Percentiles rank a stretch among this genome's conserved stretches.
These are phyloP conservation scores for Pangasius macronema DNA, from an alignment of 2,797 vertebrate genomes.

Conservation along the genomic window DNA sequence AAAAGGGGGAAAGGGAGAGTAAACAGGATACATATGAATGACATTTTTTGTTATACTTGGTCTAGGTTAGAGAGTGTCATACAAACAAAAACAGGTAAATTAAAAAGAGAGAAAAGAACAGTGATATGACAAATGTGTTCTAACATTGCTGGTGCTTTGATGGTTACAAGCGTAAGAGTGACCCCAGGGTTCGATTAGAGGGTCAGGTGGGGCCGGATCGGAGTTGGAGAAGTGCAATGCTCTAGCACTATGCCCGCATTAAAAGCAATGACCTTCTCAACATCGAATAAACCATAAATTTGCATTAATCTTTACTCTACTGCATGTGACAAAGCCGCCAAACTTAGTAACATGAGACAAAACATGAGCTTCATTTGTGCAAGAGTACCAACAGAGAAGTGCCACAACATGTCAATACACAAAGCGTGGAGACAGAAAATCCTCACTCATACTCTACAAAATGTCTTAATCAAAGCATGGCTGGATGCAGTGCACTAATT, in stretches of 20 bases:
- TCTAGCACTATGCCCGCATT: conserved; percentile 68
- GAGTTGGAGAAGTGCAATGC: conserved; percentile 60
- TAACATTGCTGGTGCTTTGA: conserved; percentile 81
- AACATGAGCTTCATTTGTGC: conserved; percentile 60
- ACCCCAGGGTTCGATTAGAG: conserved; percentile 51
- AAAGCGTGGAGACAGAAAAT: conserved; percentile 59
- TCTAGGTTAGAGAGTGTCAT: conserved; percentile 79
- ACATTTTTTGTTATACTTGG: conserved; percentile 79
- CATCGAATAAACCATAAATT: conserved; percentile 63
- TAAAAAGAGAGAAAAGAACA: conserved; percentile 68
- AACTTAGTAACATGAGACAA: conserved; percentile 62
- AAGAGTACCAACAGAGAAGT: conserved; percentile 59
- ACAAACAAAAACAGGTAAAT: conserved; percentile 75
- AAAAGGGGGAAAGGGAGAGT: conserved; percentile 73
- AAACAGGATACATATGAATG: conserved; percentile 85
- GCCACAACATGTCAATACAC: conserved; percentile 60
- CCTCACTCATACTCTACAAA: conserved; percentile 31
- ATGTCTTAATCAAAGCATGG: conserved; percentile 50
- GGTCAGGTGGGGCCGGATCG: conserved; percentile 39
- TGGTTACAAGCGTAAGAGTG: conserved; percentile 64
- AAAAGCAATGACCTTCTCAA: conserved; percentile 68
- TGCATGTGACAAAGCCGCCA: conserved; percentile 48
- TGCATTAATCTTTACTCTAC: conserved; percentile 66
- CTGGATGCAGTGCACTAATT: conserved; percentile 51
- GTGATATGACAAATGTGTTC: conserved; percentile 83